Conservation (phyloP, 2,888 invertebrate genomes). For the Choreutis nemorana region DNA sequence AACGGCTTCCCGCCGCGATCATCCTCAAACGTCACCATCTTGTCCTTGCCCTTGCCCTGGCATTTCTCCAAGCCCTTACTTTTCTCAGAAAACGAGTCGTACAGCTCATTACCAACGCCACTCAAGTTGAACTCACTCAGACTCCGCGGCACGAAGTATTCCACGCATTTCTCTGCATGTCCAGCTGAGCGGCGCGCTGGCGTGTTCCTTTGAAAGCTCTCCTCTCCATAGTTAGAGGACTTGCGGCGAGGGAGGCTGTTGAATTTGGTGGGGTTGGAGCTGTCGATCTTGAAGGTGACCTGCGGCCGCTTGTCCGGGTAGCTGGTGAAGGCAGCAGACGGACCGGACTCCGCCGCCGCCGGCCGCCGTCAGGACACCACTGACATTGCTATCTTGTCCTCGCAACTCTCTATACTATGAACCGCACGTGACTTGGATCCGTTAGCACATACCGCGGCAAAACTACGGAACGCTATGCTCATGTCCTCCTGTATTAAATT, state of each 20-base stretch:
- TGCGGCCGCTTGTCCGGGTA: conserved; percentile 29
- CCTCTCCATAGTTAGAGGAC: conserved; percentile 34
- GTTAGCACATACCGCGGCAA: conserved; percentile 28
- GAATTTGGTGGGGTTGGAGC: conserved; percentile 52
- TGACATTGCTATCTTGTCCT: conserved; percentile 60
- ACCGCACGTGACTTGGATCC: conserved; percentile 34
- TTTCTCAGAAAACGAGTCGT: conserved; percentile 15
- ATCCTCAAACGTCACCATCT: conserved; percentile 84
- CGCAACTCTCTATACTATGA: conserved; percentile 49
- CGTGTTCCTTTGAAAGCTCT: conserved; percentile 71
- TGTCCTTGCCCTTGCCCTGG: conserved; percentile 67
- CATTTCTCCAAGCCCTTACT: conserved; percentile 26
- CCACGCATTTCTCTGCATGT: conserved; percentile 71
- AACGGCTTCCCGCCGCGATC: conserved; percentile 39
- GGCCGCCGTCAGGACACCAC: conserved; percentile 66
- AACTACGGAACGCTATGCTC: conserved; percentile 24
- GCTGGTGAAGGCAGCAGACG: conserved; percentile 28
- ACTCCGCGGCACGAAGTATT: conserved; percentile 86
- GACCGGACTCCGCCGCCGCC: conserved; percentile 33
- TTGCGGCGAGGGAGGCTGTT: conserved; percentile 65
- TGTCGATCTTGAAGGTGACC: conserved; percentile 44
- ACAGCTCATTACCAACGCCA: conserved; percentile 52
- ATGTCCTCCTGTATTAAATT: conserved; percentile 85
- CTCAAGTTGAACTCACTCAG: conserved; percentile 84
- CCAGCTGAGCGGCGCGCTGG: conserved; percentile 71